Conservation (phyloP, 2,113 vertebrate species). For the Delphinapterus leucas region DNA sequence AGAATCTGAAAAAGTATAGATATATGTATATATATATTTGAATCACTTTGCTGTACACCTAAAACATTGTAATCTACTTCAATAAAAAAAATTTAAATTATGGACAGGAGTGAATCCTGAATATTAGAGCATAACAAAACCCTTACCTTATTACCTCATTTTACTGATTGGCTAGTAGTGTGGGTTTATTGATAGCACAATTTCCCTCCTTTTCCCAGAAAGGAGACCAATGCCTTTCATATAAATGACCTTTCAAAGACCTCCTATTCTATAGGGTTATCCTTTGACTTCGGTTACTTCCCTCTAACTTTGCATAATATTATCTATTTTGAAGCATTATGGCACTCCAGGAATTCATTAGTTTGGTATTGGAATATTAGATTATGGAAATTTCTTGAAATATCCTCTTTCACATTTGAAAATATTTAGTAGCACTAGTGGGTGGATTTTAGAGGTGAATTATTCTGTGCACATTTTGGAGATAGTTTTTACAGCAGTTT, state of each 20-base stretch:
- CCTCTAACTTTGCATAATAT: not conserved
- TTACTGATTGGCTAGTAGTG: not conserved
- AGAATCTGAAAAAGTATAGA: not conserved
- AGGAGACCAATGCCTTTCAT: not conserved
- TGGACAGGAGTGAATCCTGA: not conserved
- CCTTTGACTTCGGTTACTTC: not conserved
- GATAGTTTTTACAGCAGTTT: conserved; percentile 4
- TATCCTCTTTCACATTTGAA: conserved; percentile 28
- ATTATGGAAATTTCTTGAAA: conserved; percentile 39
- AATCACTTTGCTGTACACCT: not conserved
- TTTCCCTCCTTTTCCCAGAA: not conserved
- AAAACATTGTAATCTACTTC: not conserved
- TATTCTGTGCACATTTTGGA: conserved; percentile 37
- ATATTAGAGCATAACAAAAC: not conserved
- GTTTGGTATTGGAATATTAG: not conserved
- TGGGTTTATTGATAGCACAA: not conserved
- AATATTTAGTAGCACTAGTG: conserved; percentile 19
- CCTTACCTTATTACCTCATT: not conserved
- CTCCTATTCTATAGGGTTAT: not conserved
- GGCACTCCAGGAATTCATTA: not conserved
- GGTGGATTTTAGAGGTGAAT: conserved; percentile 47
- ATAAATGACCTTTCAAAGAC: not conserved
- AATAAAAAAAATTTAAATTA: not conserved
- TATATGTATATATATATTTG: not conserved
- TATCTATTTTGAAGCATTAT: not conserved